Evolutionary conservation across 2,113 vertebrate genomes (phyloP), one percentile per base, ranked within the genome.

Genomic region (Argyrosomus japonicus): DNA sequence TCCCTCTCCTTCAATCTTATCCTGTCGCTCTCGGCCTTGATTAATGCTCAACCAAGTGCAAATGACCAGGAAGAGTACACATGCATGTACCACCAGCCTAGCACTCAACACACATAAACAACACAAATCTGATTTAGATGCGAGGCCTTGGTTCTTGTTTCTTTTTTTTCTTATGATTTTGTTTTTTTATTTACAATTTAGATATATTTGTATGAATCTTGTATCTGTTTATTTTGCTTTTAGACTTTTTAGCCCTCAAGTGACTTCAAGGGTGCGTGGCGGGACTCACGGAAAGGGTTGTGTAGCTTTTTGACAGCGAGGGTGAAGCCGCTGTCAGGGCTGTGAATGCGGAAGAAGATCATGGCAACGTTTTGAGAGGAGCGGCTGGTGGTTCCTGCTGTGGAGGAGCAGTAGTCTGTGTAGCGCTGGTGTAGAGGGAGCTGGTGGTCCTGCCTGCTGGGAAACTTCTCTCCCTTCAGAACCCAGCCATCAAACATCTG

Each of bases 401-500:
- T 89, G 6, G 89, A 95, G 72, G 96, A 95, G 89, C 98, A 99
- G 84, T 97, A 96, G 88, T 99, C 97, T 23, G 88, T 83, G 5
- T 98, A 99, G 82, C 98, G 96, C 85, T 97, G 95, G 5, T 93
- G 90, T 1, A 94, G 93, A 54, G 96, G 91, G 21, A 98, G 96
- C 3, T 95, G 96, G 67, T 99, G 97, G 83, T 99, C 98, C 75
- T 96, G 90, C 51, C 95, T 95, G 88, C 97, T 98, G 54, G 98
- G 98, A 86, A 99, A 99, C 92, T 97, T 98, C 91, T 99, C 97
- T 21, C 97, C 97, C 91, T 99, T 98, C 68, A 99, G 93, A 88
- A 99, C 96, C 98, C 98, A 99, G 69, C 98, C 98, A 61, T 99
- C 97, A 94, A 99, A 99, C 32, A 98, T 96, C 97, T 99, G 78